Conservation (phyloP, 1,140 invertebrate genomes). For the Drosophila tristis region DNA sequence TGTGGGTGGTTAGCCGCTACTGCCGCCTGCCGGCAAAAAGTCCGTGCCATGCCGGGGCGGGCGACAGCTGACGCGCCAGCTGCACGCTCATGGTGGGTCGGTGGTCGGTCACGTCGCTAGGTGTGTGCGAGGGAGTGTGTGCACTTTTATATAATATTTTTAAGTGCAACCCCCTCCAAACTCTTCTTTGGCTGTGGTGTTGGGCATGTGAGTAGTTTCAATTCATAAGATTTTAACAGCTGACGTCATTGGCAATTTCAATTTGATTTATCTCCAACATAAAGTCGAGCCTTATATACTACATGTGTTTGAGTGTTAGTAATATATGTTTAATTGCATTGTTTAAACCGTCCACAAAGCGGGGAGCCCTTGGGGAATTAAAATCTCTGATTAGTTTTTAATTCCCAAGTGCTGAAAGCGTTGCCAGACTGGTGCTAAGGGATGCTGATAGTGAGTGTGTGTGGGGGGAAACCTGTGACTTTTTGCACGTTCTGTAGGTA, state of each 20-base stretch:
- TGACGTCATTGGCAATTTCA: constrained; percentile 38
- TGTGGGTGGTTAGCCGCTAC: constrained; percentile 19
- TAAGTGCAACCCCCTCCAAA: constrained; percentile 14
- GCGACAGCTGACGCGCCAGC: constrained; percentile 41
- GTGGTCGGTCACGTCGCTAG: not conserved
- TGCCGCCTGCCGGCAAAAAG: constrained; percentile 30
- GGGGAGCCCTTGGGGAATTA: constrained; percentile 18
- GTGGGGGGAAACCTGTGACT: not conserved
- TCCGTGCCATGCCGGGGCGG: constrained; percentile 8
- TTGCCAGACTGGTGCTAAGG: constrained; percentile 36
- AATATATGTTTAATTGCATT: constrained; percentile 12
- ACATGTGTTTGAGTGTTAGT: constrained; percentile 4
- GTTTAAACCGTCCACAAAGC: not conserved
- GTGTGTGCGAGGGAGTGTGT: constrained; percentile 2
- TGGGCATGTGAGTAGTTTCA: constrained; percentile 8
- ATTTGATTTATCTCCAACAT: constrained; percentile 37
- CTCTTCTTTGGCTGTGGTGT: not conserved
- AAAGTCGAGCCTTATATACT: constrained; percentile 5
- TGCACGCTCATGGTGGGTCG: constrained; percentile 1
- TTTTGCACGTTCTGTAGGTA: constrained; percentile 11
- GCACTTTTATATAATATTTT: constrained; percentile 46
- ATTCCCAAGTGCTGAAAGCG: constrained; percentile 12
- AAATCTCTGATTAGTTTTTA: constrained; percentile 30
- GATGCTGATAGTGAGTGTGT: constrained; percentile 28
- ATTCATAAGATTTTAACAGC: constrained; percentile 27